Base-by-base conservation (phyloP, 2,113 vertebrate species). In the Sylvia atricapilla region DNA sequence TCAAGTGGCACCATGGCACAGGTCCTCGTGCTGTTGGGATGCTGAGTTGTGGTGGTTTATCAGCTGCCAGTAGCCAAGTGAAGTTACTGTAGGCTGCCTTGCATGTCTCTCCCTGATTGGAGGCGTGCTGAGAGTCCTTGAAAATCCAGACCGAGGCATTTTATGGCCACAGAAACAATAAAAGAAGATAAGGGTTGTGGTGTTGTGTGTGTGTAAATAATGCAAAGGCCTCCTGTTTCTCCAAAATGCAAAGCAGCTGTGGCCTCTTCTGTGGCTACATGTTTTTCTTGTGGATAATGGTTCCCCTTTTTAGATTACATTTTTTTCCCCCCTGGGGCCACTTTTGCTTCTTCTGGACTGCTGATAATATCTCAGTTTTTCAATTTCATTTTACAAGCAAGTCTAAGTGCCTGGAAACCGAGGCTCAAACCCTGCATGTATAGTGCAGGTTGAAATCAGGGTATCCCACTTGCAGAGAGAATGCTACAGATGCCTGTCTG, bases 81-180 rank as follows among this genome's bases (percentile, higher is more conserved):
- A 25, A 30, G 12, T 81, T 66, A 17, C 33, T 73, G 43, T 31
- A 39, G 63, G 30, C 58, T 86, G 39, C 18, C 46, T 87, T 31
- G 15, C 1, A 0, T 55, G 9, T 15, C n/a, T 76, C 33, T 55
- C 13, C 20, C 47, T 85, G 20, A 21, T 6, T 0, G 0, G 30
- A 52, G 30, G 9, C 2, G 2, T 44, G 23, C 27, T 49, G 17
- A 41, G 19, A 27, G 59, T 12, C 41, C 62, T 56, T 10, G 1
- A 72, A 88, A 85, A 64, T n/a, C n/a, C 37, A 58, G 28, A 49
- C 5, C 25, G 37, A 60, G 33, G 10, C 28, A 33, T 69, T 78
- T 94, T 50, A 22, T 69, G 67, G 46, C 49, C 25, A 58, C 28
- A 62, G 41, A 84, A 87, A 78, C 10, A 70, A 43, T 39, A 24